Conservation (phyloP, 2,113 vertebrate species). For the Verasper variegatus region DNA sequence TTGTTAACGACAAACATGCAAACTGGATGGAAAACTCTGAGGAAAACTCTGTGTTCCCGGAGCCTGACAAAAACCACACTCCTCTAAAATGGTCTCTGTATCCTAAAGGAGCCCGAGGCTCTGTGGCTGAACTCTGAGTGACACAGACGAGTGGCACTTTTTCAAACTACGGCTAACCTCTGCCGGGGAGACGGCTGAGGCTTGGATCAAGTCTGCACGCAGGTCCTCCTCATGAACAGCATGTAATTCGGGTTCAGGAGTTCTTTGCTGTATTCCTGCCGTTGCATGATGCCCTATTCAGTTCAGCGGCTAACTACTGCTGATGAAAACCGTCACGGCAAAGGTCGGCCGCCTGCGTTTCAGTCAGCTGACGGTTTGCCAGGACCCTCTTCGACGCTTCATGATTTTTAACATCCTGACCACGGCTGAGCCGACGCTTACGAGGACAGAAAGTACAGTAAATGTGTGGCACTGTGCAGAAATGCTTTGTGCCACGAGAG, state of each 20-base stretch:
- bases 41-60: neutral
- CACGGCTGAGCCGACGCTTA: neutral
- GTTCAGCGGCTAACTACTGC: slow-evolving; percentile 15
- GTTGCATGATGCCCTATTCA: neutral
- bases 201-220: neutral
- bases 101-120: neutral
- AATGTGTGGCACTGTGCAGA: neutral
- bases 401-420: slow-evolving; percentile 19
- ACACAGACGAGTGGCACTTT: slow-evolving; percentile 20
- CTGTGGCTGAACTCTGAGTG: slow-evolving; percentile 31
- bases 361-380: slow-evolving; percentile 4
- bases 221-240: neutral
- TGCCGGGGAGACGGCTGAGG: too few relatives aligned
- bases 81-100: neutral
- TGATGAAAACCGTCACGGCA: slow-evolving; percentile 22
- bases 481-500: neutral
- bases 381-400: slow-evolving; percentile 1
- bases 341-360: slow-evolving; percentile 1
- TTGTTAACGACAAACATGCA: neutral
- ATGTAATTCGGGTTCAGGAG: slow-evolving; percentile 12
- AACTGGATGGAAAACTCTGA: neutral
- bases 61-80: neutral
- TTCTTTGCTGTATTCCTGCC: neutral
- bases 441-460: neutral
- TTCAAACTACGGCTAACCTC: too few relatives aligned